phyloP scores from a whole-genome alignment of 2,797 vertebrate genomes.

The Eutrigla gurnardus region DNA sequence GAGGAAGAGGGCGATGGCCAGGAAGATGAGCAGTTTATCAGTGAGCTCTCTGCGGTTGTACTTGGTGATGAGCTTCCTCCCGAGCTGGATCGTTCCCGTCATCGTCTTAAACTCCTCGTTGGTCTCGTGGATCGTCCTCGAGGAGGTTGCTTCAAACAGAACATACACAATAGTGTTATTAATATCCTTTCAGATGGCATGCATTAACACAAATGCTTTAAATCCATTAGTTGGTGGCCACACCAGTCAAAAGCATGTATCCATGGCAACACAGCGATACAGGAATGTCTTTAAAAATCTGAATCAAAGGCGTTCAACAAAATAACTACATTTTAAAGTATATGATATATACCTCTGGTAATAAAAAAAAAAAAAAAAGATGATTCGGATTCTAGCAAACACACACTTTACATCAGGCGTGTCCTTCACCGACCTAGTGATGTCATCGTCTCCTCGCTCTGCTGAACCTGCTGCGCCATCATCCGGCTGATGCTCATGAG shows the following conservation, averaged over 20 bases:
- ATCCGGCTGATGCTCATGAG: conserved; percentile 96
- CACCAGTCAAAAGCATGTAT: too few species aligned
- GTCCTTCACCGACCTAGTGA: conserved; percentile 85
- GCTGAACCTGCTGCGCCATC: conserved; percentile 98
- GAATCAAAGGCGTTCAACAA: neutral
- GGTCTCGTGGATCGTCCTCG: conserved; percentile 92
- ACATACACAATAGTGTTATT: neutral
- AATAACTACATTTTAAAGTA: neutral
- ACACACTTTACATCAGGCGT: neutral
- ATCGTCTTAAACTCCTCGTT: conserved; percentile 98
- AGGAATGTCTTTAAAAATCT: neutral
- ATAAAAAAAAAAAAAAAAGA: neutral
- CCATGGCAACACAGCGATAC: neutral
- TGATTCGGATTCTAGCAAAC: neutral
- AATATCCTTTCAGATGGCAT: neutral
- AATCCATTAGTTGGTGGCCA: neutral
- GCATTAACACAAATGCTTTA: neutral
- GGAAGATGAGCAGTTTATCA: conserved; percentile 96
- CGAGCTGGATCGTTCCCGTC: conserved; percentile 96
- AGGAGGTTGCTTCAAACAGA: conserved; percentile 87
- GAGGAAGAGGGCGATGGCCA: conserved; percentile 94
- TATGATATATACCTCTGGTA: neutral
- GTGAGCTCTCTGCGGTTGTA: conserved; percentile 97
- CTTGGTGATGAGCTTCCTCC: conserved; percentile 96
- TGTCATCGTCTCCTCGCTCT: conserved; percentile 93